Conservation (phyloP, 1,140 invertebrate genomes). For the Drosophila sp. region DNA sequence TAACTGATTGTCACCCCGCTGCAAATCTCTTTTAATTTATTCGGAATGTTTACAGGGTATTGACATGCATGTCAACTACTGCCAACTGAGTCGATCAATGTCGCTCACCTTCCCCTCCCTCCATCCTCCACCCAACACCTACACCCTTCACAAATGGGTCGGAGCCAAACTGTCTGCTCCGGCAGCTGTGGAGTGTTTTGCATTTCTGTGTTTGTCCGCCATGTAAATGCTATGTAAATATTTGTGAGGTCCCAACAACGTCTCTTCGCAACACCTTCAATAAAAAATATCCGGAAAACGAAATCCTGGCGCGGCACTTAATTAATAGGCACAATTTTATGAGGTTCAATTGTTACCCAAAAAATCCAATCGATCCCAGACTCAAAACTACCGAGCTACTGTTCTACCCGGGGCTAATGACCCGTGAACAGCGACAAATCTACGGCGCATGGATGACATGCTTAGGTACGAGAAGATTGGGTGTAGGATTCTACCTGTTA, state of each 20-base stretch:
- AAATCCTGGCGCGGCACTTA: conserved; percentile 28
- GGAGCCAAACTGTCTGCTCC: conserved; percentile 58
- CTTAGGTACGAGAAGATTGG: conserved; percentile 22
- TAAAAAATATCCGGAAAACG: not conserved
- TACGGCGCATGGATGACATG: conserved; percentile 53
- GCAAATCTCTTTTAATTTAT: not conserved
- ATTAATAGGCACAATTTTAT: conserved; percentile 61
- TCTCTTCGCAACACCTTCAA: conserved; percentile 19
- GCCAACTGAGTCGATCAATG: conserved; percentile 15
- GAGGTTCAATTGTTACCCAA: conserved; percentile 33
- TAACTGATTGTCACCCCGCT: not conserved
- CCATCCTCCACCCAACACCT: not conserved
- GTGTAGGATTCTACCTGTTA: conserved; percentile 52
- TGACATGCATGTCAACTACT: conserved; percentile 49
- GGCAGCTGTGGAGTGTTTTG: conserved; percentile 56
- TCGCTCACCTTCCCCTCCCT: not conserved
- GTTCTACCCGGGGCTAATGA: conserved; percentile 61
- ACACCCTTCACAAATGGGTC: not conserved
- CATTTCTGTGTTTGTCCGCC: conserved; percentile 52
- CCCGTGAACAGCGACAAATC: conserved; percentile 43
- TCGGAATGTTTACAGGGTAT: conserved; percentile 13
- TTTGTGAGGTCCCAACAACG: conserved; percentile 51
- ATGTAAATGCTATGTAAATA: conserved; percentile 69
- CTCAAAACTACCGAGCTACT: conserved; percentile 44
- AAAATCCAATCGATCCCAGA: conserved; percentile 20